A percentile compares a stretch with the other conserved stretches of the same genome.
These are phyloP conservation scores for Eptatretus atami DNA, from an alignment of 2,797 vertebrate species.

Conservation along the genomic window DNA sequence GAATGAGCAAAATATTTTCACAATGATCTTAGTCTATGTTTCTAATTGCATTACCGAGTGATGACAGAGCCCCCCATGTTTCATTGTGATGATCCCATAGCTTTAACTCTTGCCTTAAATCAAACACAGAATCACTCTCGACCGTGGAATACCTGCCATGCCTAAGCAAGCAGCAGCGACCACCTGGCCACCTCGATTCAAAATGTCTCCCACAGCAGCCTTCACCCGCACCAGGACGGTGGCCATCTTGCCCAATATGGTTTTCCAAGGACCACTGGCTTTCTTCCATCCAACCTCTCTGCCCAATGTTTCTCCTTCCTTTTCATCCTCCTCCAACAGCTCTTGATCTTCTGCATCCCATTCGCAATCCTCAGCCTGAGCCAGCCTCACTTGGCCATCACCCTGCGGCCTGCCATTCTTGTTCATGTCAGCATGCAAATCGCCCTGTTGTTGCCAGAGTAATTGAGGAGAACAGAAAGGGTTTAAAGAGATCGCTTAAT, in stretches of 20 bases:
- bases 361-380: too few relatives aligned
- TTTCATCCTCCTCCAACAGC: constrained; percentile 15
- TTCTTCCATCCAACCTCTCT: constrained; percentile 15
- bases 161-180: constrained; percentile 26
- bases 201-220: constrained; percentile 18
- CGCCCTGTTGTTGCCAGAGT: too few relatives aligned
- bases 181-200: constrained; percentile 23
- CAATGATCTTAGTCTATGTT: background rate
- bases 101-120: background rate
- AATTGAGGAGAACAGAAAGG: too few relatives aligned
- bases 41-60: background rate
- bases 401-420: too few relatives aligned
- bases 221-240: constrained; percentile 18
- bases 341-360: constrained; percentile 6
- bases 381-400: too few relatives aligned
- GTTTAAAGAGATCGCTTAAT: too few relatives aligned
- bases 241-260: constrained; percentile 21
- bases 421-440: too few relatives aligned
- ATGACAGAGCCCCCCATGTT: background rate
- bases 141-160: constrained; percentile 20
- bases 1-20: background rate
- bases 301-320: constrained; percentile 14
- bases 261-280: constrained; percentile 12
- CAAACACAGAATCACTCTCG: too few relatives aligned
- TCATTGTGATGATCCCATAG: background rate